A percentile compares a stretch with the other conserved stretches of the same genome.
These are phyloP conservation scores for Capromys pilorides DNA, from an alignment of 2,797 vertebrate genomes.

Conservation along the genomic window DNA sequence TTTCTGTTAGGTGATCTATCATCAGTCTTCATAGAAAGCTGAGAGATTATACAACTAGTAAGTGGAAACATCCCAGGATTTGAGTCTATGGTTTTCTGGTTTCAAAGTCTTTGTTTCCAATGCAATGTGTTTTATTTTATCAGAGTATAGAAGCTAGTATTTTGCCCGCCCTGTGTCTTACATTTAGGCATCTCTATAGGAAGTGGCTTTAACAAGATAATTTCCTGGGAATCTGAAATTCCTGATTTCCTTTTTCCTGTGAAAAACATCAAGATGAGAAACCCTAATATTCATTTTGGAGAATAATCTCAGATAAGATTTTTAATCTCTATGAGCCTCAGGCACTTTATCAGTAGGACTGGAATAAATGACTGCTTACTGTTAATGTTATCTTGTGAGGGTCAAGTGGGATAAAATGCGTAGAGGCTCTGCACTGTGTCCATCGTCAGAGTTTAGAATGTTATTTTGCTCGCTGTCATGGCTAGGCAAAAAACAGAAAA, in stretches of 20 bases:
- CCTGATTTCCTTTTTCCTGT: not conserved
- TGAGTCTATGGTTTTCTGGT: not conserved
- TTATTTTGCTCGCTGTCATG: not conserved
- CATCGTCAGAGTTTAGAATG: not conserved
- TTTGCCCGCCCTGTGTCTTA: not conserved
- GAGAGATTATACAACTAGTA: not conserved
- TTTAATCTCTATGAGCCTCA: not conserved
- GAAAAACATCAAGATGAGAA: not conserved
- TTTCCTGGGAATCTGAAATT: not conserved
- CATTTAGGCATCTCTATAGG: not conserved
- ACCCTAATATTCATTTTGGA: not conserved
- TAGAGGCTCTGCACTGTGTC: not conserved
- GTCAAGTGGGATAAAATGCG: not conserved
- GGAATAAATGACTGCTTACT: not conserved
- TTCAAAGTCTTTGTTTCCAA: not conserved
- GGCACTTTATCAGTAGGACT: not conserved
- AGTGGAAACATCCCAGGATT: not conserved
- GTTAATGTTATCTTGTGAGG: not conserved
- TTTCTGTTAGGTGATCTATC: not conserved
- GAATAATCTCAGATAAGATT: not conserved
- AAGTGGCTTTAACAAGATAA: not conserved
- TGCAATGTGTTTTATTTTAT: not conserved
- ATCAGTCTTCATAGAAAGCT: not conserved
- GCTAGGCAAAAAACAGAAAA: not conserved
- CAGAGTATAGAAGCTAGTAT: not conserved